Percentiles rank a stretch among this genome's conserved stretches.
phyloP scores from a whole-genome alignment of 2,113 vertebrate species.

The rabbit (Oryctolagus cuniculus) region mOryCun1.1 NC_091433.1:18594501-18595000 shows the following conservation, averaged over 20 bases:
- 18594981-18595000: neutral
- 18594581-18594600: no score
- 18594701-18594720: neutral
- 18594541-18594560: no score
- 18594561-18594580: no score
- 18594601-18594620: no score
- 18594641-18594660: no score
- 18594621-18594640: no score
- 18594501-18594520: no score
- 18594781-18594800: neutral
- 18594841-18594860: neutral
- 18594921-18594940: neutral
- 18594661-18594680: neutral
- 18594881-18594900: neutral
- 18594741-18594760: neutral
- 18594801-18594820: neutral
- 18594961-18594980: neutral
- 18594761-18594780: neutral
- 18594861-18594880: neutral
- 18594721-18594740: neutral
- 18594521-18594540: no score
- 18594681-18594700: slow-evolving; percentile 54
- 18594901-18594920: neutral
- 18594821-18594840: neutral
- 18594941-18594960: neutral